Evolutionary conservation across 2,113 vertebrate genomes (phyloP), one percentile per base, ranked within the genome.

Genomic region (Antechinus flavipes): DNA sequence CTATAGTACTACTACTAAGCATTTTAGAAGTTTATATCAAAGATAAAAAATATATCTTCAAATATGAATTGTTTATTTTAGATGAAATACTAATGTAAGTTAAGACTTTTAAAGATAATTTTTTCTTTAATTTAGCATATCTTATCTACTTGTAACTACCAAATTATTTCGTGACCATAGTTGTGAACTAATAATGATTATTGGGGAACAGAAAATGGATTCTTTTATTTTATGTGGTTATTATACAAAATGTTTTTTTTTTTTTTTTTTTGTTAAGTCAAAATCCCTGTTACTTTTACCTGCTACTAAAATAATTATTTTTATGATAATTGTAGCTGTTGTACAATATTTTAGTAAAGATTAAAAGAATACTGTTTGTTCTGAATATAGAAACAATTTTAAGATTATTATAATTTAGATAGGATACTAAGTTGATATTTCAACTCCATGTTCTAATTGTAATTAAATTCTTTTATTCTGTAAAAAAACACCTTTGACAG

Each of bases 171-270:
- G 61, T 95, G 54, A 14, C 14, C 54, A 91, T 90, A 47, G 68
- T 93, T 14, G 26, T 93, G 52, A 89, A 94, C 95, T 97, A 89
- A 90, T 93, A 27, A 68, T 19, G 14, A 42, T 42, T 94, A 90
- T 8, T 54, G 54, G 96, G n/a, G 46, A 91, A 76, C 12, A n/a
- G 61, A 92, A 49, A 58, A 46, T 96, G 91, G 22, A 11, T 61
- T 95, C 94, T 96, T 94, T 35, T 95, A 3, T 96, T 94, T 35
- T 95, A 3, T 89, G n/a, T 95, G 94, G 8, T 58, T 91, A 93
- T 16, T 54, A 27, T 91, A 95, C 96, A 52, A 54, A 16, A 93
- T 54, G 61, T 4, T 47, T 47, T 47, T 47, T 47, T 47, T 4
- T 47, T 47, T 47, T 47, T 47, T 47, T 47, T 47, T 94, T 25